Evolutionary conservation across 2,888 invertebrate species (phyloP).

Genomic region (Autographa gamma): DNA sequence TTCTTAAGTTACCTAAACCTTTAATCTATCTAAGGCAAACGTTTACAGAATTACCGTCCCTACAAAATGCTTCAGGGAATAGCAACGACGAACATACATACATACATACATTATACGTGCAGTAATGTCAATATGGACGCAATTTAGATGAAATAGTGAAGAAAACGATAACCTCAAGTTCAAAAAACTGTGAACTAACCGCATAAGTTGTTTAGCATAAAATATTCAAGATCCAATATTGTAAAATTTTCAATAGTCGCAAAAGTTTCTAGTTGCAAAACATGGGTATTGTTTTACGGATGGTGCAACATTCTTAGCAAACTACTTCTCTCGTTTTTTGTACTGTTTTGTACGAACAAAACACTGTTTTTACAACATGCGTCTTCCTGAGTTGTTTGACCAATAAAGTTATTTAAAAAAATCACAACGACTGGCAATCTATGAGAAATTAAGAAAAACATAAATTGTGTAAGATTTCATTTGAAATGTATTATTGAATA

Average conservation of each 20-base stretch:
- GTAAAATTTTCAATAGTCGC: constrained; percentile 64
- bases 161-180: constrained; percentile 33
- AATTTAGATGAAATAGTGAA: constrained; percentile 4
- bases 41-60: background rate
- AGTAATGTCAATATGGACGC: background rate
- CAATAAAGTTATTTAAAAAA: too few species aligned
- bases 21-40: background rate
- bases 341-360: constrained; percentile 18
- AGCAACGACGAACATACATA: background rate
- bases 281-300: constrained; percentile 30
- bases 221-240: constrained; percentile 74
- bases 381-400: too few species aligned
- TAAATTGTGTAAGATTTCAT: too few species aligned
- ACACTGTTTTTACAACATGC: constrained; percentile 15
- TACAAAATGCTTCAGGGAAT: background rate
- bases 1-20: background rate
- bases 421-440: too few species aligned
- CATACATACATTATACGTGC: background rate
- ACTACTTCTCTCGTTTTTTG: too few species aligned
- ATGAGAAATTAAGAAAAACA: too few species aligned
- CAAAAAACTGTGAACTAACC: constrained; percentile 22
- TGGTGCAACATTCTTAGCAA: constrained; percentile 25
- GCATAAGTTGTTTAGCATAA: constrained; percentile 67
- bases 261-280: constrained; percentile 58
- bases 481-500: too few species aligned